These are phyloP conservation scores for Manacus vitellinus DNA, from an alignment of 2,113 vertebrate species.

Conservation along the genomic window DNA sequence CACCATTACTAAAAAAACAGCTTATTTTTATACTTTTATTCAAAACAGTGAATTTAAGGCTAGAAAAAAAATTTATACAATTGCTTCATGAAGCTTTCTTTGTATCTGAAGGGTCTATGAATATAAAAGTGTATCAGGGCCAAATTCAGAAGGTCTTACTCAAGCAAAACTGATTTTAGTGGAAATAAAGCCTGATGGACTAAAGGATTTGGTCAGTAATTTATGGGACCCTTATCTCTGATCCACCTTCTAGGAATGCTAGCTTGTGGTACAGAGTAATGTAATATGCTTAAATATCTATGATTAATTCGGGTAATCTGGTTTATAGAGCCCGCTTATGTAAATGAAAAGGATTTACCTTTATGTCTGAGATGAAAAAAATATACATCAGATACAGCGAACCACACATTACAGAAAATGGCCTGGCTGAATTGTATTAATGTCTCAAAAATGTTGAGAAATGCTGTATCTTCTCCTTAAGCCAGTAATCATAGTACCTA, in stretches of 20 bases:
- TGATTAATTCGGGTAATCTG: constrained; percentile 67
- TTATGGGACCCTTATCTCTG: constrained; percentile 59
- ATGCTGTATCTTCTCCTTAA: constrained; percentile 51
- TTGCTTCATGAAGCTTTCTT: not conserved
- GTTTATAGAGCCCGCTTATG: constrained; percentile 51
- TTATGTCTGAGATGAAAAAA: constrained; percentile 70
- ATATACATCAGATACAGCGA: constrained; percentile 60
- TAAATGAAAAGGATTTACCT: constrained; percentile 72
- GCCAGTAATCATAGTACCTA: constrained; percentile 56
- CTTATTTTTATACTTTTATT: not conserved
- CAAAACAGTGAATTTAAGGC: not conserved
- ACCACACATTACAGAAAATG: constrained; percentile 57
- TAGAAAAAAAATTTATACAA: not conserved
- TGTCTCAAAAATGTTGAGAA: constrained; percentile 54
- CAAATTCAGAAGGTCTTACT: constrained; percentile 45
- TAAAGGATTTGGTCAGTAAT: constrained; percentile 63
- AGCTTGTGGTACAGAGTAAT: constrained; percentile 45
- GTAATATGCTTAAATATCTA: constrained; percentile 65
- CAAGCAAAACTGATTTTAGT: constrained; percentile 60
- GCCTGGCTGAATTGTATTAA: constrained; percentile 58
- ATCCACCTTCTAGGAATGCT: constrained; percentile 60
- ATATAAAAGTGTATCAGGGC: constrained; percentile 21
- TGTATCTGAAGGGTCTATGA: constrained; percentile 27
- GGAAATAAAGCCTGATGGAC: constrained; percentile 60
- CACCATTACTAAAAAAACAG: not conserved